Conservation (phyloP, 1,140 invertebrate species). For the Heliconius hewitsoni region DNA sequence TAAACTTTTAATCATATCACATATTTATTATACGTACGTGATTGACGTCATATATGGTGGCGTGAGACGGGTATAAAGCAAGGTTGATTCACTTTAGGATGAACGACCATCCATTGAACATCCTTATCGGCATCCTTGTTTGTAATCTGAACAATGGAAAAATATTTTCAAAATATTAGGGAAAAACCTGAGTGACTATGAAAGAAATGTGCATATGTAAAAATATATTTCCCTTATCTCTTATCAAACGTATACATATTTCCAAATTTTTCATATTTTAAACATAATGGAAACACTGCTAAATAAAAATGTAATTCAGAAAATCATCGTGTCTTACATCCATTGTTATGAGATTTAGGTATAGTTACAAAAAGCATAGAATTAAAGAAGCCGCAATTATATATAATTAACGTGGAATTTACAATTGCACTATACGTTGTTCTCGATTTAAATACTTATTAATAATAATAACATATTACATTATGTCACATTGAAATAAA, state of each 20-base stretch:
- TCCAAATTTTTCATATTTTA: too few species aligned
- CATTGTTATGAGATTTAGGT: too few species aligned
- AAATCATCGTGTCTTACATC: too few species aligned
- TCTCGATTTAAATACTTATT: neutral
- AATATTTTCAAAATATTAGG: neutral
- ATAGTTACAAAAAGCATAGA: too few species aligned
- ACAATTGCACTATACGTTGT: neutral
- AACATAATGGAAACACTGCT: too few species aligned
- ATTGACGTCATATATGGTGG: slow-evolving; percentile 41
- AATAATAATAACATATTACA: neutral
- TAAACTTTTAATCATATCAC: neutral
- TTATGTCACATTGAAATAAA: slow-evolving; percentile 15
- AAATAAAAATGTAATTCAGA: too few species aligned
- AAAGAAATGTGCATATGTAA: neutral
- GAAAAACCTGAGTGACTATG: neutral
- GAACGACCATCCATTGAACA: slow-evolving; percentile 28
- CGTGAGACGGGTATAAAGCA: slow-evolving; percentile 43
- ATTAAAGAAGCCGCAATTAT: too few species aligned
- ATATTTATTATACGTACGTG: slow-evolving; percentile 43
- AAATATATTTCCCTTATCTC: too few species aligned
- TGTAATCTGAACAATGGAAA: slow-evolving; percentile 47
- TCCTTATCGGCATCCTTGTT: slow-evolving; percentile 40
- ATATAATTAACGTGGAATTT: neutral
- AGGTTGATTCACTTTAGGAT: slow-evolving; percentile 46
- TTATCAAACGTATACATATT: too few species aligned